phyloP scores from a whole-genome alignment of 30 jellyfish, hydroid and myxozoan species.

The Aurelia sp. region DNA sequence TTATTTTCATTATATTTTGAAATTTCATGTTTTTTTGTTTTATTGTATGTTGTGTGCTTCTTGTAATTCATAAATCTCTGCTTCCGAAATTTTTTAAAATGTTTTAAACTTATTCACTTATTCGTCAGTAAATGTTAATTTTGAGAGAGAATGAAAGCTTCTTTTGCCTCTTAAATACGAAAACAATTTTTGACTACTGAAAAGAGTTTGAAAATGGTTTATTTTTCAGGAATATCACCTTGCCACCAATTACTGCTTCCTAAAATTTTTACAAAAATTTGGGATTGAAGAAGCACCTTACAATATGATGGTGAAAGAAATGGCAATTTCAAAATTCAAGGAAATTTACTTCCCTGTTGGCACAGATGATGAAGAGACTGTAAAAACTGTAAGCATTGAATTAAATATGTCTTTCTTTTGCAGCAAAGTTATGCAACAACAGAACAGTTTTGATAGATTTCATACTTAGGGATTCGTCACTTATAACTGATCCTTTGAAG shows the following conservation, averaged over 20 bases:
- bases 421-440: neutral
- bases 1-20: too few species aligned
- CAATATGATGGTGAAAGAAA: constrained; percentile 11
- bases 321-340: constrained; percentile 22
- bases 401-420: neutral
- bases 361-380: constrained; percentile 8
- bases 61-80: too few species aligned
- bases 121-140: too few species aligned
- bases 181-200: too few species aligned
- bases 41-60: too few species aligned
- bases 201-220: too few species aligned
- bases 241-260: constrained; percentile 58
- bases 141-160: too few species aligned
- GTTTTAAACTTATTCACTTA: too few species aligned
- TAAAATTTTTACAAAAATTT: constrained; percentile 34
- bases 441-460: neutral
- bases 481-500: too few species aligned
- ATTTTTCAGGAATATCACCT: constrained; percentile 29
- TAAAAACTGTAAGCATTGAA: constrained; percentile 38
- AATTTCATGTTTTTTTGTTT: too few species aligned
- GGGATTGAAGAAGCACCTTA: constrained; percentile 46
- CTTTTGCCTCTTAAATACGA: too few species aligned
- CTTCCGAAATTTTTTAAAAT: too few species aligned
- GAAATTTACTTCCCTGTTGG: constrained; percentile 31
- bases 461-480: neutral